Base-by-base conservation (phyloP, 1,140 invertebrate genomes). In the Aphidius gifuensis region DNA sequence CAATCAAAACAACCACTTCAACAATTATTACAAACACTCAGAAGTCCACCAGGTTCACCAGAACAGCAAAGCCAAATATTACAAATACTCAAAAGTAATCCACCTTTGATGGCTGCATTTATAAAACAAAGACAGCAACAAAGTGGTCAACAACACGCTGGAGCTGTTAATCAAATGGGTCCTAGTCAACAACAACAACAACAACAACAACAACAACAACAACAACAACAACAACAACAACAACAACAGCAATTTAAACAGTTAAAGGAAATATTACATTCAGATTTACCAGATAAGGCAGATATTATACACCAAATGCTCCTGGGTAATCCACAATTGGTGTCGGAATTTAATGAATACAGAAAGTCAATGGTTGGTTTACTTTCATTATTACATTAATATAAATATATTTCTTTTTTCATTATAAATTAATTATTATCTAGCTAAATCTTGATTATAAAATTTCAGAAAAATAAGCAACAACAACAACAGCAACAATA, bases 61-160 rank as follows among this genome's bases (percentile, higher is more conserved):
- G 78, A 86, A 71, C 83, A 83, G 45, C 80, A 82, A 48, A 84
- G 82, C 63, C 79, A 85, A 85, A 55, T 87, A 87, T 71, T 32
- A 32, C 23, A 32, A 32, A 32, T 32, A 32, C 23, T 32, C 4
- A 32, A 32, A 32, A 65, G 72, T 1, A 80, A 81, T 42, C 79
- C 76, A 45, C 77, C 74, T 21, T 72, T 73, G 23, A 66, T n/a
- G 16, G 16, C 16, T 16, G 16, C 16, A 16, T 16, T 16, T 16
- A 16, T 16, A 16, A 16, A 16, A 16, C 16, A 16, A 16, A 16
- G 81, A 58, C 70, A 74, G 46, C 68, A 77, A 23, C 84, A 82
- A 66, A 72, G 76, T 70, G 66, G 43, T 62, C 56, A 64, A 16
- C 70, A 72, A 44, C 63, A 16, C 1, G 16, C 16, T 16, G 16